Evolutionary conservation across 1,140 invertebrate genomes (phyloP).

Genomic region (Episyrphus balteatus): DNA sequence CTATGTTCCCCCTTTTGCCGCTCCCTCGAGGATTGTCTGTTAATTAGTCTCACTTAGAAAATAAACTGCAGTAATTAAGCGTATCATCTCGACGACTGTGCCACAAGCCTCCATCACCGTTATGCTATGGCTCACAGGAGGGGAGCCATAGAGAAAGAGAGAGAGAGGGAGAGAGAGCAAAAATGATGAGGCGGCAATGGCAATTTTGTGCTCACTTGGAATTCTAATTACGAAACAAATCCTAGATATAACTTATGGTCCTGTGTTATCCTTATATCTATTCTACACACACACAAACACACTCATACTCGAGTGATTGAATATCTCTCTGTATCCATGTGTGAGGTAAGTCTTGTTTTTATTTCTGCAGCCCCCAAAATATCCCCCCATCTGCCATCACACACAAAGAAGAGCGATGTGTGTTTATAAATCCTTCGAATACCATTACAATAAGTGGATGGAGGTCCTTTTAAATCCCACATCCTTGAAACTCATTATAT

Average conservation of each 20-base stretch:
- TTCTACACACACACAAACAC: constrained; percentile 2
- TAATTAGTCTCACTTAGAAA: constrained; percentile 38
- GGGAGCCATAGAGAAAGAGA: constrained; percentile 14
- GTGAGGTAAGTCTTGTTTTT: not conserved
- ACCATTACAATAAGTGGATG: too few relatives aligned
- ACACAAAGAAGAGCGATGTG: not conserved
- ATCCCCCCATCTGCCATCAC: not conserved
- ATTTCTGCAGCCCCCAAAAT: not conserved
- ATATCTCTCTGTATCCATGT: not conserved
- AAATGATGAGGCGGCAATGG: constrained; percentile 20
- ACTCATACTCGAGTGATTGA: not conserved
- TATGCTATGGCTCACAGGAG: not conserved
- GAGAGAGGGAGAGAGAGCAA: not conserved
- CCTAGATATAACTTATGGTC: constrained; percentile 24
- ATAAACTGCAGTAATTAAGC: constrained; percentile 38
- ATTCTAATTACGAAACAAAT: constrained; percentile 37
- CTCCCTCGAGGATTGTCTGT: constrained; percentile 33
- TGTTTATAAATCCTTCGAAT: too few relatives aligned
- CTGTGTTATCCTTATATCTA: constrained; percentile 6
- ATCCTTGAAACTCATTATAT: not conserved
- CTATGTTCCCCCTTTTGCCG: constrained; percentile 11
- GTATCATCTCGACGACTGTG: constrained; percentile 2
- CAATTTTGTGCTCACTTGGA: constrained; percentile 8
- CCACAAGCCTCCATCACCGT: too few relatives aligned
- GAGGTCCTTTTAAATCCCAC: not conserved